Conservation (phyloP, 2,888 invertebrate genomes). For the Cephonodes hylas region DNA sequence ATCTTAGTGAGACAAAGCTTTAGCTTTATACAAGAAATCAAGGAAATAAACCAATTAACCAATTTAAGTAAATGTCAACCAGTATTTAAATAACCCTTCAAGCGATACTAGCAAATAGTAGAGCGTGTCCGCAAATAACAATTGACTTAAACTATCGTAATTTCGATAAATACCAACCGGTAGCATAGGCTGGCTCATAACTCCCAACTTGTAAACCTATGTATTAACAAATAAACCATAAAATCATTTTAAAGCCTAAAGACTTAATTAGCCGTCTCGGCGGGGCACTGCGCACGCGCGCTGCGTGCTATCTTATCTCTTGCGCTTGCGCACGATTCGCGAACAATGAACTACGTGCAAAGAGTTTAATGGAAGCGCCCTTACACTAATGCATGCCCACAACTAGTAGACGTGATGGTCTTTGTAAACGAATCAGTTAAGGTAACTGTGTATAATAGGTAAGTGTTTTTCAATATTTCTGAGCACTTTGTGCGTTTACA, state of each 20-base stretch:
- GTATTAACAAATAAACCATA: slow-evolving; percentile 54
- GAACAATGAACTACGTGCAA: slow-evolving; percentile 26
- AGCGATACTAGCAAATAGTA: neutral
- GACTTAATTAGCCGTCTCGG: slow-evolving; percentile 77
- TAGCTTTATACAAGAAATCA: too few relatives aligned
- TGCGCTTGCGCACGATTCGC: slow-evolving; percentile 50
- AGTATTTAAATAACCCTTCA: neutral
- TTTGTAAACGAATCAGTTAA: neutral
- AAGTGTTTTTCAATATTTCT: too few relatives aligned
- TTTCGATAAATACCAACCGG: neutral
- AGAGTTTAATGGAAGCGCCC: slow-evolving; percentile 18
- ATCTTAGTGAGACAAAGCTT: too few relatives aligned
- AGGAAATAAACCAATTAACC: too few relatives aligned
- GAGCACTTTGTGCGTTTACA: too few relatives aligned
- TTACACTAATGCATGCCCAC: neutral
- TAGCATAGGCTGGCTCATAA: neutral
- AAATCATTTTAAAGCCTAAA: slow-evolving; percentile 64
- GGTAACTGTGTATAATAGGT: neutral
- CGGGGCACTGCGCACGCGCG: slow-evolving; percentile 67
- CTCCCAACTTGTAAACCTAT: neutral
- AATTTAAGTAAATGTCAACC: neutral
- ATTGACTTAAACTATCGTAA: neutral
- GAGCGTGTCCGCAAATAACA: neutral
- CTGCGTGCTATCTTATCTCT: slow-evolving; percentile 64
- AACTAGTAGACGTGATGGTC: neutral